These are phyloP conservation scores for Thereva unica DNA, from an alignment of 2,888 invertebrate species.

Conservation along the genomic window DNA sequence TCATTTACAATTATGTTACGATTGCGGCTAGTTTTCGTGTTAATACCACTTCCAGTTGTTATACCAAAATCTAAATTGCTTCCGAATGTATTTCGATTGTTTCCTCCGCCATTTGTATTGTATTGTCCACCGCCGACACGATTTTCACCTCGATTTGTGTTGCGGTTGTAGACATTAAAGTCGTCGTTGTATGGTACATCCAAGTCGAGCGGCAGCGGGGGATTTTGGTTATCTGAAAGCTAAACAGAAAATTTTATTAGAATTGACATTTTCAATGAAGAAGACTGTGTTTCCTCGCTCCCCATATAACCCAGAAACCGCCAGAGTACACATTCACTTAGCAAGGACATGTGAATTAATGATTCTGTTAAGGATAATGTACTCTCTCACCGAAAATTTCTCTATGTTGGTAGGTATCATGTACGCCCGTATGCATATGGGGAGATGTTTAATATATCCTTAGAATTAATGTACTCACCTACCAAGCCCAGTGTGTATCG, in stretches of 20 bases:
- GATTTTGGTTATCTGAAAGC: slow-evolving; percentile 59
- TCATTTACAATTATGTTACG: slow-evolving; percentile 58
- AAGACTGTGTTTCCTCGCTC: neutral
- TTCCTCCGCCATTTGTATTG: slow-evolving; percentile 7
- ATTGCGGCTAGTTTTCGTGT: slow-evolving; percentile 50
- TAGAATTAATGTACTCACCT: too few relatives aligned
- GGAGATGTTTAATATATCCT: too few relatives aligned
- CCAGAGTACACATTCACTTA: too few relatives aligned
- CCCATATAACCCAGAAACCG: neutral
- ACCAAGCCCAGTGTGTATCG: too few relatives aligned
- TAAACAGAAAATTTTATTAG: slow-evolving; percentile 38
- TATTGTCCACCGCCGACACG: slow-evolving; percentile 30
- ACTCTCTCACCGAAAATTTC: too few relatives aligned
- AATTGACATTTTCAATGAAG: neutral
- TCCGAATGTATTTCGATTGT: slow-evolving; percentile 28
- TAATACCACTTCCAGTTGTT: slow-evolving; percentile 45
- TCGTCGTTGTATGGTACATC: slow-evolving; percentile 69
- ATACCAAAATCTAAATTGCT: slow-evolving; percentile 16
- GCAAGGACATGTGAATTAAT: too few relatives aligned
- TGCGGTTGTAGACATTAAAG: slow-evolving; percentile 60
- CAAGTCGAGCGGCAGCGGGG: slow-evolving; percentile 68
- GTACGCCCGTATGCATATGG: too few relatives aligned
- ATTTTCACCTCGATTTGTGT: slow-evolving; percentile 48
- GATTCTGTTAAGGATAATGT: too few relatives aligned
- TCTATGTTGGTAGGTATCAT: too few relatives aligned